These are phyloP conservation scores for Malurus elegans DNA, from an alignment of 2,113 vertebrate genomes.

Conservation along the genomic window DNA sequence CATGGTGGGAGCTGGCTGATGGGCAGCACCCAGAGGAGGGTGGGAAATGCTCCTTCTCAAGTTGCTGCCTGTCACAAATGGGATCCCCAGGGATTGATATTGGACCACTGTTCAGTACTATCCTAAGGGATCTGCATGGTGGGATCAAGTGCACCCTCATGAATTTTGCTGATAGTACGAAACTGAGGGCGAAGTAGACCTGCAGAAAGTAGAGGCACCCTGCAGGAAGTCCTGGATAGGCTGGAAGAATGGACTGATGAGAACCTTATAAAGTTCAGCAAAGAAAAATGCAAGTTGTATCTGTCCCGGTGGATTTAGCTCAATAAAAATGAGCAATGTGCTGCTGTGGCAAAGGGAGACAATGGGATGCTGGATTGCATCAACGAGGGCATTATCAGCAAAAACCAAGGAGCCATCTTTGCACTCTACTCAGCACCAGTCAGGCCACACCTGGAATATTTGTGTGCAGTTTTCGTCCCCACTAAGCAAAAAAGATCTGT, in stretches of 20 bases:
- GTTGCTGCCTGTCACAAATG: neutral
- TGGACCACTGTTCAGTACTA: neutral
- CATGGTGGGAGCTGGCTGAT: neutral
- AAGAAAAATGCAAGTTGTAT: neutral
- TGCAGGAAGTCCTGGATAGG: neutral
- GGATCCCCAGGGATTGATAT: accelerated
- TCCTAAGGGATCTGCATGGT: neutral
- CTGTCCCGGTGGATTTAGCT: neutral
- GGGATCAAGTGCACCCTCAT: neutral
- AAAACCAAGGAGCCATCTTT: neutral
- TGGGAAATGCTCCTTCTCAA: neutral
- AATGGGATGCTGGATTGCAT: neutral
- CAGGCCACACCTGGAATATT: neutral
- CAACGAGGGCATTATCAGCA: neutral
- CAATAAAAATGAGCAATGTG: neutral
- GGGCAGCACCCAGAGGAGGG: no score
- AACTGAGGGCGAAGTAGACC: neutral
- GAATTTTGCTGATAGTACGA: neutral
- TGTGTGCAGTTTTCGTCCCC: neutral
- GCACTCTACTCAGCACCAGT: neutral
- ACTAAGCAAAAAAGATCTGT: neutral
- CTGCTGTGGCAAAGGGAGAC: neutral
- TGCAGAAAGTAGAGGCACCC: neutral
- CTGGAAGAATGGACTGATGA: neutral
- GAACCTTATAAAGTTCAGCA: accelerated